Evolutionary conservation across 2,888 invertebrate genomes (phyloP).

Genomic region (Harpagoxenus sublaevis): DNA sequence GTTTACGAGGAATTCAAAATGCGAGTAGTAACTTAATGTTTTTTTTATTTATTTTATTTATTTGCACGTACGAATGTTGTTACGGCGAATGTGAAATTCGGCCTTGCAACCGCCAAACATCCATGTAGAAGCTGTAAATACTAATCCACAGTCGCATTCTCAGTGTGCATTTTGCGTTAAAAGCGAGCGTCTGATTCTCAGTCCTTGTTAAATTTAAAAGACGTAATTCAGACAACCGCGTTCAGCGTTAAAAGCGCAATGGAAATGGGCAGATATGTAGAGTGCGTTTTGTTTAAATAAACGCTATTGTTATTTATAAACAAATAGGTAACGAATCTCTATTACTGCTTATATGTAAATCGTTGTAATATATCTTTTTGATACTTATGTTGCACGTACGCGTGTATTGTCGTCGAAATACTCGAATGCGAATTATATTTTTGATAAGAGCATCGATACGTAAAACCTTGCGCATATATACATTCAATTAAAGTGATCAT

Average conservation of each 20-base stretch:
- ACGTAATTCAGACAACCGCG: background rate
- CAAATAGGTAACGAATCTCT: constrained; percentile 20
- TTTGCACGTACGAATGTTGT: constrained; percentile 15
- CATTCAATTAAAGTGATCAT: background rate
- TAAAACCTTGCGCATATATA: background rate
- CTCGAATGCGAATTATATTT: background rate
- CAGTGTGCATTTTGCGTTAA: background rate
- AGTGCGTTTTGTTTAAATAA: background rate
- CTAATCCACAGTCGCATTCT: constrained; percentile 7
- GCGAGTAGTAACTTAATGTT: constrained; percentile 15
- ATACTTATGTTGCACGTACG: constrained; percentile 2
- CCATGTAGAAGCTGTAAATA: constrained; percentile 21
- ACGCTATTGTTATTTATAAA: constrained; percentile 17
- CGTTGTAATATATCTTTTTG: constrained; percentile 26
- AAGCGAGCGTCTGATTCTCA: background rate
- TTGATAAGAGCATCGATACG: constrained; percentile 5
- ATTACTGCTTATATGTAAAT: constrained; percentile 1
- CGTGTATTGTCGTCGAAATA: background rate
- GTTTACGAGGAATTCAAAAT: background rate
- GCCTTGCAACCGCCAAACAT: background rate
- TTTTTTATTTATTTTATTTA: constrained; percentile 44
- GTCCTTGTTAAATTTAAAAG: background rate
- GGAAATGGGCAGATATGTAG: background rate
- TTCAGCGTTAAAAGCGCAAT: background rate
- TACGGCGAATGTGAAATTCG: background rate